Percentiles rank a stretch among this genome's conserved stretches.
These are phyloP conservation scores for Galagoides demidoff DNA, from an alignment of 2,797 vertebrate species.

Conservation along the genomic window DNA sequence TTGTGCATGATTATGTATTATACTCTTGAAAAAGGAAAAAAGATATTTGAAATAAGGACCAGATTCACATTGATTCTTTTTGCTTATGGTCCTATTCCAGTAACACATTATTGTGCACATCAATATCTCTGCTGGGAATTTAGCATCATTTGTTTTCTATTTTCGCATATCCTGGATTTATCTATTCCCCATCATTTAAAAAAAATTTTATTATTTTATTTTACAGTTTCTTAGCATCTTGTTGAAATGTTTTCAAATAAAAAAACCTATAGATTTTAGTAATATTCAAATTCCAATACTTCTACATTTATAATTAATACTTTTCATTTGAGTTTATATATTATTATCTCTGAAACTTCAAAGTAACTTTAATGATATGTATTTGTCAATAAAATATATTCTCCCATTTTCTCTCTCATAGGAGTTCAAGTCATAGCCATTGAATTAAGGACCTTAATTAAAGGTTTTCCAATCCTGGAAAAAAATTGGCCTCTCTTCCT, in stretches of 20 bases:
- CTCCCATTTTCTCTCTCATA: not conserved
- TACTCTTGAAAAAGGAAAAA: not conserved
- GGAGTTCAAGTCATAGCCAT: not conserved
- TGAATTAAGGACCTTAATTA: not conserved
- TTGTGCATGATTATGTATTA: not conserved
- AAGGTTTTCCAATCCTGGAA: not conserved
- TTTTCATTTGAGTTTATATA: not conserved
- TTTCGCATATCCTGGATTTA: constrained; percentile 51
- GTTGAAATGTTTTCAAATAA: not conserved
- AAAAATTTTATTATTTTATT: not conserved
- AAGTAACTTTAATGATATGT: not conserved
- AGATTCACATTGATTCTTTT: constrained; percentile 46
- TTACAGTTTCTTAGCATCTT: not conserved
- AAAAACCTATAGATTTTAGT: not conserved
- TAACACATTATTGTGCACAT: constrained; percentile 62
- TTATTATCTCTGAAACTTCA: not conserved
- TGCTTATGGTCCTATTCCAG: constrained; percentile 56
- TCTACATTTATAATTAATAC: not conserved
- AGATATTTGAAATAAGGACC: not conserved
- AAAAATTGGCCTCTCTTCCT: not conserved
- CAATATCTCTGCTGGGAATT: constrained; percentile 64
- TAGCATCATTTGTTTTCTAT: constrained; percentile 57
- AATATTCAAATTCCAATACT: not conserved
- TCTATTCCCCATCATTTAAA: not conserved
- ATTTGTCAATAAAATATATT: not conserved